Evolutionary conservation across 2,113 vertebrate genomes (phyloP).

Genomic region (Gambusia affinis): DNA sequence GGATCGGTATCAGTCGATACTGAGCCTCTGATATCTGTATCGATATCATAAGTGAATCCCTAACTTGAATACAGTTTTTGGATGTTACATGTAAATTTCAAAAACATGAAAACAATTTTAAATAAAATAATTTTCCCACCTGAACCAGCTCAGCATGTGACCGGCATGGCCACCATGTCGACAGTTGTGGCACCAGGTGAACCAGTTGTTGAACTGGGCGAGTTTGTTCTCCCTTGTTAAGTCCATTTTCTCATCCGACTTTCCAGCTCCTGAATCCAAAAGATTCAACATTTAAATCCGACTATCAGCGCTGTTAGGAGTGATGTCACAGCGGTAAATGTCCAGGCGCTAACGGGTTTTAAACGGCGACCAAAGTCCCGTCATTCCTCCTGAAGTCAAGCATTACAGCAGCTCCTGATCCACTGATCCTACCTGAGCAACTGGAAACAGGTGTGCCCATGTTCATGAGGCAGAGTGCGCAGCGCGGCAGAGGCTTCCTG

Average conservation of each 20-base stretch:
- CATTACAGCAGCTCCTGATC: neutral
- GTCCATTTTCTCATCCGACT: conserved; percentile 95
- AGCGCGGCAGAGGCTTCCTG: conserved; percentile 96
- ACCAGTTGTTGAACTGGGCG: conserved; percentile 99
- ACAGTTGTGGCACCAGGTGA: conserved; percentile 99
- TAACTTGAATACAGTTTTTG: no score
- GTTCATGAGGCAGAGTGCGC: conserved; percentile 97
- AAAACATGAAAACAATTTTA: neutral
- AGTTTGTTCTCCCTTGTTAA: conserved; percentile 97
- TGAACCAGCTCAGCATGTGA: conserved; percentile 99
- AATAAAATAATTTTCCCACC: conserved; percentile 74
- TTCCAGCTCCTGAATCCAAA: conserved; percentile 84
- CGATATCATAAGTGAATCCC: no score
- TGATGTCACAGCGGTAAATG: conserved; percentile 2
- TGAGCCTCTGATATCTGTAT: no score
- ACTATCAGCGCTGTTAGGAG: neutral
- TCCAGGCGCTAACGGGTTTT: conserved; percentile 6
- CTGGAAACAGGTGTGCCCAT: conserved; percentile 98
- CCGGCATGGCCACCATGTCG: conserved; percentile 96
- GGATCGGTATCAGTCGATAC: no score
- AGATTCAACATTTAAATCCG: conserved; percentile 17
- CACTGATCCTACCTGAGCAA: conserved; percentile 84
- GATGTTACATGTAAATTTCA: neutral
- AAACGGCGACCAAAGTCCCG: conserved; percentile 39
- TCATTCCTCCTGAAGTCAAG: neutral